Evolutionary conservation across 2,797 vertebrate species (phyloP).

Genomic region (Microtus californicus): DNA sequence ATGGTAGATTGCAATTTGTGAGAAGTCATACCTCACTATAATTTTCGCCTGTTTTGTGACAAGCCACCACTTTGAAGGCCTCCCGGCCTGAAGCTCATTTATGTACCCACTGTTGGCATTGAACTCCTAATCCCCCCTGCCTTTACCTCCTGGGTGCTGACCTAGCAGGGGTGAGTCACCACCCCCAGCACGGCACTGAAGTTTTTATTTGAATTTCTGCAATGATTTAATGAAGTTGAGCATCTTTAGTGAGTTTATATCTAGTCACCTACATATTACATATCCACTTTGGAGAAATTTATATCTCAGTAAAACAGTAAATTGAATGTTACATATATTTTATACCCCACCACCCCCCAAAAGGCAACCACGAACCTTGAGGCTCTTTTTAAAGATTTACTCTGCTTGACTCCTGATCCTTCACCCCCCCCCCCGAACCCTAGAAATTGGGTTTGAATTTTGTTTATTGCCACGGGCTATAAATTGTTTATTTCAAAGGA

Average conservation of each 20-base stretch:
- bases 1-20: neutral
- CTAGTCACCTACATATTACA: neutral
- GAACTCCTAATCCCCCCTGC: neutral
- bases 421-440: neutral
- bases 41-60: neutral
- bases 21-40: neutral
- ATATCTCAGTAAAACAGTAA: neutral
- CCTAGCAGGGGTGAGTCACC: neutral
- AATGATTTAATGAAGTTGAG: neutral
- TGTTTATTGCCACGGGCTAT: neutral
- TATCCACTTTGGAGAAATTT: neutral
- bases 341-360: neutral
- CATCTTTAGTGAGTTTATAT: neutral
- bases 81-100: no score
- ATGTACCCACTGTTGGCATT: no score
- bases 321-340: neutral
- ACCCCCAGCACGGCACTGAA: neutral
- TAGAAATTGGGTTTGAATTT: neutral
- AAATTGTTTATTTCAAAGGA: slow-evolving; percentile 15
- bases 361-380: neutral
- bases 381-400: slow-evolving; percentile 10
- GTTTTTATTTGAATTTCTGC: neutral
- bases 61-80: neutral
- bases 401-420: neutral
- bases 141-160: neutral